Conservation (phyloP, 2,797 vertebrate genomes). For the Pelobates cultripes region DNA sequence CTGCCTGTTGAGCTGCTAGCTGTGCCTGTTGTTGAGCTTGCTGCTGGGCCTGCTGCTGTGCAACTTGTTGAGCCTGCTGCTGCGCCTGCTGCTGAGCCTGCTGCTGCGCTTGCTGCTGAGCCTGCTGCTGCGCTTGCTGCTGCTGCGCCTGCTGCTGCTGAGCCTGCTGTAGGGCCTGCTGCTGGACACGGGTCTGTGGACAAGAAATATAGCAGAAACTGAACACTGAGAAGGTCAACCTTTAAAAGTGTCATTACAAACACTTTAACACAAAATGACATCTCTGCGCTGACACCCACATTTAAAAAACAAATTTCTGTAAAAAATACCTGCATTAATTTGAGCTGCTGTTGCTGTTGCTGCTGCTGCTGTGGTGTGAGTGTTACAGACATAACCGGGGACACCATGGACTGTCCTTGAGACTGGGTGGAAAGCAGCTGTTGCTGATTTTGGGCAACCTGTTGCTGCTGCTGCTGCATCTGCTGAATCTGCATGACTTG, state of each 20-base stretch:
- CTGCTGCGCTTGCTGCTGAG: conserved; percentile 58
- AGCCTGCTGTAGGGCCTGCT: conserved; percentile 69
- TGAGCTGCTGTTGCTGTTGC: conserved; percentile 80
- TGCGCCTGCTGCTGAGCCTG: conserved; percentile 51
- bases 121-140: conserved; percentile 62
- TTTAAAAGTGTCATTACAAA: no score
- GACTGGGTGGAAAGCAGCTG: conserved; percentile 82
- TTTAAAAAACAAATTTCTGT: background rate
- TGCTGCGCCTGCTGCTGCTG: conserved; percentile 72
- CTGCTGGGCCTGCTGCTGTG: conserved; percentile 71
- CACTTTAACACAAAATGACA: no score
- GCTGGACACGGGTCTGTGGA: conserved; percentile 15
- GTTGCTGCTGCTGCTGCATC: conserved; percentile 72
- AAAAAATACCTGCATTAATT: conserved; percentile 69
- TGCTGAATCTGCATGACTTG: conserved; percentile 68
- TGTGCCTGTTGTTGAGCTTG: conserved; percentile 47
- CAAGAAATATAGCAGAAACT: background rate
- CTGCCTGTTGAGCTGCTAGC: conserved; percentile 11
- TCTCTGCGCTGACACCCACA: no score
- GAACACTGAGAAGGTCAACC: background rate
- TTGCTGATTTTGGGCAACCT: conserved; percentile 73
- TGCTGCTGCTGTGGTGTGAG: conserved; percentile 80
- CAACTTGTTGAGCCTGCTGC: conserved; percentile 19
- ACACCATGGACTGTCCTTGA: conserved; percentile 78
- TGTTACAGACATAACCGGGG: conserved; percentile 79